Evolutionary conservation across 1,140 invertebrate species (phyloP).

Genomic region (Lepidotrigona ventralis): DNA sequence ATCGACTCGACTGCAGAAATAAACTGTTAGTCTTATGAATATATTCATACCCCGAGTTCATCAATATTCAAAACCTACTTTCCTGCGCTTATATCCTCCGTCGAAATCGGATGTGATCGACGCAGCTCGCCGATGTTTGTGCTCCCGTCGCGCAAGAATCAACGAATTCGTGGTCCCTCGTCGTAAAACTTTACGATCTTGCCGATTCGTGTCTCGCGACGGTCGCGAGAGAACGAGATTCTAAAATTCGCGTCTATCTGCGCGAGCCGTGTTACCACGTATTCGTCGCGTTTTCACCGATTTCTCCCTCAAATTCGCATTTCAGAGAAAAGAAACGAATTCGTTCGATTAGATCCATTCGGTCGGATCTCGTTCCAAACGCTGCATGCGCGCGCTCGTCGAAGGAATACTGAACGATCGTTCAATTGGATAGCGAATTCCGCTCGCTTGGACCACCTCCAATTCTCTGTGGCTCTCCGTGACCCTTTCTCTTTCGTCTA

Average conservation of each 20-base stretch:
- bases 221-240: background rate
- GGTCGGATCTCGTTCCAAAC: background rate
- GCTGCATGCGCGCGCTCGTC: background rate
- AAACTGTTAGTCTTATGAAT: slow-evolving; percentile 66
- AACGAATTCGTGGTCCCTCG: slow-evolving; percentile 46
- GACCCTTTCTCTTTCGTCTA: slow-evolving; percentile 53
- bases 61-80: slow-evolving; percentile 68
- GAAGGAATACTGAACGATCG: background rate
- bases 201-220: slow-evolving; percentile 12
- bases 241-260: background rate
- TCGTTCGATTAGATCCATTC: background rate
- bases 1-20: slow-evolving; percentile 59
- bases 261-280: too few relatives aligned
- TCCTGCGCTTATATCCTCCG: slow-evolving; percentile 57
- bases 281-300: background rate
- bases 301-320: background rate
- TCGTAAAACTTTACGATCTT: slow-evolving; percentile 36
- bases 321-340: background rate
- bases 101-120: slow-evolving; percentile 53
- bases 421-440: slow-evolving; percentile 27
- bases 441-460: slow-evolving; percentile 24
- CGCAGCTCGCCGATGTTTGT: background rate
- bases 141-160: slow-evolving; percentile 11
- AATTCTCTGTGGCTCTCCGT: slow-evolving; percentile 13
- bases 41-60: slow-evolving; percentile 61